Base-by-base conservation (phyloP, 2,797 vertebrate genomes). In the Philypnodon macrostomus region DNA sequence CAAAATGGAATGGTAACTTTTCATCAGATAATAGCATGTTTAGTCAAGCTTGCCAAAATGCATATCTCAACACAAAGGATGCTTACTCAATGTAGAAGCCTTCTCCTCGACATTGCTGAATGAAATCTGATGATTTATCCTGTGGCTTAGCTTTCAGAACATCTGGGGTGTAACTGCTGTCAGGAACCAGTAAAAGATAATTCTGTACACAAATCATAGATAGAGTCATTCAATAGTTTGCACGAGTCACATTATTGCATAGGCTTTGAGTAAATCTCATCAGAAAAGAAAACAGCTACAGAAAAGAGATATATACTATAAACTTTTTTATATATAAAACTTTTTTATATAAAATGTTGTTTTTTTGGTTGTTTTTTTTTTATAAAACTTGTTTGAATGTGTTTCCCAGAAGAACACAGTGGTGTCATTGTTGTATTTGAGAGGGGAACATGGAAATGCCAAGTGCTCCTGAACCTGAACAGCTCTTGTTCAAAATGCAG, bases 71-170 rank as follows among this genome's bases (percentile, higher is more conserved):
- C 23, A 37, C 5, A 24, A 15, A 39, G 47, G 34, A 63, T 50
- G 90, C 94, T 76, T 89, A 98, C 96, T 95, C 84, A 49, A 92
- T 89, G 70, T 90, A 79, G 85, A 96, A 96, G 46, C 90, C 90
- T 62, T 93, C 90, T 79, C 87, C 82, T 83, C 93, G 89, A 74
- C 95, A 98, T 0, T 77, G 88, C 70, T 68, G 90, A 67, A 91
- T 86, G 75, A 98, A 98, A 81, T 93, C 91, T 17, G 73, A 63
- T 54, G 94, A 93, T 70, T 91, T 92, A 77, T 95, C 91, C 87
- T 92, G 64, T 10, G 82, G 84, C 26, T 89, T 92, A 67, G 83
- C 88, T 71, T 85, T 88, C 71, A 94, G 85, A 58, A 92, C 85
- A 57, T 91, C 90, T 35, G 91, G 88, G 34, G 69, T 86, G 52